Evolutionary conservation across 2,797 vertebrate genomes (phyloP).

Genomic region (Gymnothorax reevesii): DNA sequence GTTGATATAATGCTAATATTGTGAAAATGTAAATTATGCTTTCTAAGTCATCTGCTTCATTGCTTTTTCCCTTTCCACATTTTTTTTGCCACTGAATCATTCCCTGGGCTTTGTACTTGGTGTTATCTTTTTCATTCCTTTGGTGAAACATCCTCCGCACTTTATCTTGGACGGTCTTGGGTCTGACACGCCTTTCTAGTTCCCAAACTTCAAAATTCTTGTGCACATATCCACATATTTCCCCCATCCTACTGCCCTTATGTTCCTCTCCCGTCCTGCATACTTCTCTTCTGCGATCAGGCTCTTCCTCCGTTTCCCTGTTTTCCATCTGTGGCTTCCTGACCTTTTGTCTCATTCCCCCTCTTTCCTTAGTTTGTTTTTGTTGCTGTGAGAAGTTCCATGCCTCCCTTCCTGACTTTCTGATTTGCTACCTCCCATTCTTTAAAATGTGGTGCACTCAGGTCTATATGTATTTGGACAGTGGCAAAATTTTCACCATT

Average conservation of each 20-base stretch:
- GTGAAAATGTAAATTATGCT: neutral
- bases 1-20: neutral
- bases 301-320: neutral
- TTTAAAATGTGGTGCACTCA: constrained; percentile 35
- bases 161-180: neutral
- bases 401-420: constrained; percentile 9
- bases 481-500: too few species aligned
- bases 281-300: neutral
- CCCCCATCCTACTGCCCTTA: neutral
- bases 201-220: neutral
- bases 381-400: constrained; percentile 41
- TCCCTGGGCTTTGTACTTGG: neutral
- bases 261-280: neutral
- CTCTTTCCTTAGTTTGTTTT: constrained; percentile 50
- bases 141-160: constrained; percentile 7
- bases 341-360: constrained; percentile 37
- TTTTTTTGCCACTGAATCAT: neutral
- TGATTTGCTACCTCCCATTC: constrained; percentile 38
- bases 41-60: neutral
- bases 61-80: neutral
- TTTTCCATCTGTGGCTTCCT: neutral
- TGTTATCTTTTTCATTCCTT: neutral
- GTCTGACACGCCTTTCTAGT: neutral
- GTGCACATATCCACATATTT: neutral
- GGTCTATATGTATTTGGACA: too few species aligned